Percentiles rank a stretch among this genome's conserved stretches.
Evolutionary conservation across 2,113 vertebrate species (phyloP).

Genomic region (Balaenoptera acutorostrata): DNA sequence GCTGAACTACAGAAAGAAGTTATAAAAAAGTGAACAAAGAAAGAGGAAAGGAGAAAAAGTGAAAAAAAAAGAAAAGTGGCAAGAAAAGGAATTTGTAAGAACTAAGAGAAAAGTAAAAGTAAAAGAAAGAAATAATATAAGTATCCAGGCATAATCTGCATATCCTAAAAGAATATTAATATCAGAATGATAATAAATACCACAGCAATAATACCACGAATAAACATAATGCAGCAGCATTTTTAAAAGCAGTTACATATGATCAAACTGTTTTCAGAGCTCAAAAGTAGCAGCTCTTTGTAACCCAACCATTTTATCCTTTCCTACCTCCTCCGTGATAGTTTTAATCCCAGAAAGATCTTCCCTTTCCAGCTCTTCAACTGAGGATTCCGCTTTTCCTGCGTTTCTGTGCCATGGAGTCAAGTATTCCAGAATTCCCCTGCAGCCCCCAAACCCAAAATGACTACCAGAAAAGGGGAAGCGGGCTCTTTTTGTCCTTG

Average conservation of each 20-base stretch:
- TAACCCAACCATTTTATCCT: slow-evolving; percentile 25
- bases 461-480: slow-evolving; percentile 88
- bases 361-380: slow-evolving; percentile 79
- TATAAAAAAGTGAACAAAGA: slow-evolving; percentile 36
- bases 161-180: not conserved
- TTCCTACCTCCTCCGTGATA: slow-evolving; percentile 80
- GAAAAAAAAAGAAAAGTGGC: not conserved
- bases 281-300: slow-evolving; percentile 27
- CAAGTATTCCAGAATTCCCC: slow-evolving; percentile 79
- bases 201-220: not conserved
- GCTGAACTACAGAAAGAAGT: not conserved
- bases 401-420: slow-evolving; percentile 78
- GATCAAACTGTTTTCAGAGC: slow-evolving; percentile 44
- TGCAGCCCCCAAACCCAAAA: slow-evolving; percentile 83
- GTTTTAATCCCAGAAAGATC: slow-evolving; percentile 79
- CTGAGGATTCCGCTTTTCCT: slow-evolving; percentile 68
- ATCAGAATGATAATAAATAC: not conserved
- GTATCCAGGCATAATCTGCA: not conserved
- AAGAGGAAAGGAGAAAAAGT: not conserved
- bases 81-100: not conserved
- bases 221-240: not conserved
- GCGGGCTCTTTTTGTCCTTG: slow-evolving; percentile 81
- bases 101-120: not conserved
- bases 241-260: slow-evolving; percentile 1
- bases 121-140: not conserved